phyloP scores from a whole-genome alignment of 2,888 invertebrate genomes.

The Parnassius mnemosyne region DNA sequence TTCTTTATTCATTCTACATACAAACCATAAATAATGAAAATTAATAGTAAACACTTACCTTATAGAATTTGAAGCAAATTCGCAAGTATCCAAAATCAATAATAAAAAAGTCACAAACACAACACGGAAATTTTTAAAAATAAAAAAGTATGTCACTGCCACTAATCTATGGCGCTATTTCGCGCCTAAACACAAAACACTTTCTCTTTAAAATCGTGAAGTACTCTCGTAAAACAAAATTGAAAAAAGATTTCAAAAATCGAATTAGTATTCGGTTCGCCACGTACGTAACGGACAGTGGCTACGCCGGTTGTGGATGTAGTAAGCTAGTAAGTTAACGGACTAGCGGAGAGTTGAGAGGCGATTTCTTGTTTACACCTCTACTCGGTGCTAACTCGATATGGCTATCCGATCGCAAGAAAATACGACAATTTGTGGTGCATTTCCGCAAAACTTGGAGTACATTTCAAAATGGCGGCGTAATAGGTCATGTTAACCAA shows the following conservation, averaged over 20 bases:
- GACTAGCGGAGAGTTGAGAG: conserved; percentile 30
- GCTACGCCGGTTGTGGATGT: conserved; percentile 66
- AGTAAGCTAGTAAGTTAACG: conserved; percentile 1
- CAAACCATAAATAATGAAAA: not conserved
- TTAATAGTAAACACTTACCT: conserved; percentile 34
- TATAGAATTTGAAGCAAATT: conserved; percentile 37
- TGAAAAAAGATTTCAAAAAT: conserved; percentile 24
- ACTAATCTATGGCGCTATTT: conserved; percentile 50
- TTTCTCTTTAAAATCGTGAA: conserved; percentile 36
- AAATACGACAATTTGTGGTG: conserved; percentile 50
- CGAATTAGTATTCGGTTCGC: conserved; percentile 43
- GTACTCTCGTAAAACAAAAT: conserved; percentile 26
- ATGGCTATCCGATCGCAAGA: conserved; percentile 54
- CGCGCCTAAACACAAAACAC: conserved; percentile 48
- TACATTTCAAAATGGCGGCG: conserved; percentile 54
- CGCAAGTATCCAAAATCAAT: conserved; percentile 39
- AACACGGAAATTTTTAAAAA: conserved; percentile 39
- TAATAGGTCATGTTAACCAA: conserved; percentile 42
- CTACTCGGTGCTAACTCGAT: conserved; percentile 40
- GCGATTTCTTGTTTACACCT: conserved; percentile 64
- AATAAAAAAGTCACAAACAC: conserved; percentile 53
- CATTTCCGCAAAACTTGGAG: conserved; percentile 33
- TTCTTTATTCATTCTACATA: not conserved
- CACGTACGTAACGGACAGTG: conserved; percentile 68
- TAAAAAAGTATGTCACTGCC: conserved; percentile 46